Percentiles rank a stretch among this genome's conserved stretches.
Conservation (phyloP, 2,797 vertebrate genomes). For the Scarus forsteni region DNA sequence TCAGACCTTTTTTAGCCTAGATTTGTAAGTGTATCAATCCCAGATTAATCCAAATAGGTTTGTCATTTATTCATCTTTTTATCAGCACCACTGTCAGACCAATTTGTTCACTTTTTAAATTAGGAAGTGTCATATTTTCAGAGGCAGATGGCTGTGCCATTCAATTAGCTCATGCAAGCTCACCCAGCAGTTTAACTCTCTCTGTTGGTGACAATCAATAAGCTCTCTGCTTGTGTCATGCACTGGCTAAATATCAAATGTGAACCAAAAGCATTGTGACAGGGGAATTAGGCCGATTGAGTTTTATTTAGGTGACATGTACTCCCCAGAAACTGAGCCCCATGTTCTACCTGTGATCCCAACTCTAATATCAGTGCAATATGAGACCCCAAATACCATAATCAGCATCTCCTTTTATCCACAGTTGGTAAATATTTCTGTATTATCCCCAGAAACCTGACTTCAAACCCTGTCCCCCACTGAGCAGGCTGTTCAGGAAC, state of each 20-base stretch:
- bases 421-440: constrained; percentile 7
- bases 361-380: not conserved
- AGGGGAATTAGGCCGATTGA: too few species aligned
- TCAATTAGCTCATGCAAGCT: constrained; percentile 20
- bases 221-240: not conserved
- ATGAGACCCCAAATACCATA: not conserved
- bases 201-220: constrained; percentile 4
- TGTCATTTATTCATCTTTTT: not conserved
- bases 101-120: not conserved
- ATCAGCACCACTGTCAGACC: not conserved
- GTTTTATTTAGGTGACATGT: too few species aligned
- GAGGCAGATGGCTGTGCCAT: not conserved
- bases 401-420: not conserved
- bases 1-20: too few species aligned
- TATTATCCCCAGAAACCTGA: constrained; percentile 32
- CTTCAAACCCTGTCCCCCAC: constrained; percentile 28
- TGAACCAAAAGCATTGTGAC: too few species aligned
- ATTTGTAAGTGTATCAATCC: not conserved
- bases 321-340: too few species aligned
- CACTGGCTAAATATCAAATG: too few species aligned
- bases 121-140: not conserved
- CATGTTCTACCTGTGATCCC: too few species aligned
- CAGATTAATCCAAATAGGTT: not conserved
- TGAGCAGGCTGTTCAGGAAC: constrained; percentile 29
- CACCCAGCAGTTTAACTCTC: constrained; percentile 1